These are phyloP conservation scores for Sericinus montela DNA, from an alignment of 2,888 invertebrate species.

Conservation along the genomic window DNA sequence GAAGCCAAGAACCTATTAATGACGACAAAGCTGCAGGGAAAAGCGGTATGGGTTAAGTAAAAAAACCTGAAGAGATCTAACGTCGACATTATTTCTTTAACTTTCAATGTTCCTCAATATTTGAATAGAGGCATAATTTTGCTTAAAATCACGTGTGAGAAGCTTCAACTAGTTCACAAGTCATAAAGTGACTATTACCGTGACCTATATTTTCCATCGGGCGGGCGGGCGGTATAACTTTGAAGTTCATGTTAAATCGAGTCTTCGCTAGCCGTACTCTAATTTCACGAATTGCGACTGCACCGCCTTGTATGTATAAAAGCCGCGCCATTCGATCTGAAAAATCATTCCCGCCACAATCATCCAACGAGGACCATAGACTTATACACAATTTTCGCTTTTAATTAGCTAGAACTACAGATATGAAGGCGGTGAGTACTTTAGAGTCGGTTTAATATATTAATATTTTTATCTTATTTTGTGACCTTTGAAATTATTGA, in stretches of 20 bases:
- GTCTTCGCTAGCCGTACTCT: conserved; percentile 46
- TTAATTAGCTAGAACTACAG: conserved; percentile 32
- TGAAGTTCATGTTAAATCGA: conserved; percentile 31
- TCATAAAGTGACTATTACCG: conserved; percentile 10
- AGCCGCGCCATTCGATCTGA: conserved; percentile 60
- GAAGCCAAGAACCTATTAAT: too few relatives aligned
- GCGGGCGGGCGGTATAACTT: conserved; percentile 43
- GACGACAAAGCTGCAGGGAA: too few relatives aligned
- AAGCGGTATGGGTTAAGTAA: too few relatives aligned
- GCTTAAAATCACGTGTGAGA: too few relatives aligned
- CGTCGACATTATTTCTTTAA: too few relatives aligned
- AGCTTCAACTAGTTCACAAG: too few relatives aligned
- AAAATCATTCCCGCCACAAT: conserved; percentile 72
- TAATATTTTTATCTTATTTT: too few relatives aligned
- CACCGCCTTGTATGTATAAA: conserved; percentile 55
- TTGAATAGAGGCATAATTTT: too few relatives aligned
- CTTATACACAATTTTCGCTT: conserved; percentile 29
- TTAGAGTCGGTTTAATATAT: too few relatives aligned
- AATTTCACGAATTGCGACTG: conserved; percentile 62
- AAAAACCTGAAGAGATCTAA: too few relatives aligned
- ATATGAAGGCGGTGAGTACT: conserved; percentile 75
- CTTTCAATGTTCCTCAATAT: too few relatives aligned
- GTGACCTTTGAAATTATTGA: too few relatives aligned
- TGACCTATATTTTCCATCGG: conserved; percentile 24
- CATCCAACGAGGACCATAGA: conserved; percentile 61